Percentiles rank a stretch among this genome's conserved stretches.
These are phyloP conservation scores for Diplolepis rosae DNA, from an alignment of 2,888 invertebrate species.

Conservation along the genomic window DNA sequence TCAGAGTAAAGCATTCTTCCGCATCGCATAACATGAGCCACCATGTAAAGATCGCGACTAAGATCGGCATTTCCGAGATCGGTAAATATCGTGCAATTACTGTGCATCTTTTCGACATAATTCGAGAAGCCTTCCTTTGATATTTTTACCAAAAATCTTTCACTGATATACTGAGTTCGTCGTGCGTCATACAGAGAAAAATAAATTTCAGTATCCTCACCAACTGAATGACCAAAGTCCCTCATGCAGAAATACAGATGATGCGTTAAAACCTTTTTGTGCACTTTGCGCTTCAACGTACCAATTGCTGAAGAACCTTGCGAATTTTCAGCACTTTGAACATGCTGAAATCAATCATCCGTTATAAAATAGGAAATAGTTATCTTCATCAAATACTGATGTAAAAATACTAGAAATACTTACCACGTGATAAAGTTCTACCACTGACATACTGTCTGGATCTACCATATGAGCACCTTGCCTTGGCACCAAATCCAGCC, in stretches of 20 bases:
- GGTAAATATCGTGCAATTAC: conserved; percentile 92
- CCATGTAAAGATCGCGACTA: conserved; percentile 88
- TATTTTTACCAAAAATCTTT: conserved; percentile 91
- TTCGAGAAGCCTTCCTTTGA: conserved; percentile 93
- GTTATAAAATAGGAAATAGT: conserved; percentile 4
- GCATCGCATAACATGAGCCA: conserved; percentile 92
- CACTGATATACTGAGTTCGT: conserved; percentile 87
- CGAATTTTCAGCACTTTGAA: conserved; percentile 76
- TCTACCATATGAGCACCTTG: conserved; percentile 93
- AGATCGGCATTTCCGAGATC: conserved; percentile 89
- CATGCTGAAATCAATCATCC: conserved; percentile 71
- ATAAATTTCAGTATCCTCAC: conserved; percentile 90
- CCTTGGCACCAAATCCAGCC: conserved; percentile 93
- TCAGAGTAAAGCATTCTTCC: conserved; percentile 87
- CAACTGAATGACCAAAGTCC: conserved; percentile 90
- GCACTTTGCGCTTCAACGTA: conserved; percentile 77
- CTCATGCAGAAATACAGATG: conserved; percentile 91
- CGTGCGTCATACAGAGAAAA: conserved; percentile 90
- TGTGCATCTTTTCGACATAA: conserved; percentile 89
- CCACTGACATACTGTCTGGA: conserved; percentile 90
- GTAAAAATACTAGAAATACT: neutral
- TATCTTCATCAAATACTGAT: neutral
- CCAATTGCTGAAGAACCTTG: conserved; percentile 76
- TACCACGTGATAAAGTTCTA: conserved; percentile 91
- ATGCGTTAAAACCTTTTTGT: conserved; percentile 80